Evolutionary conservation across 2,797 vertebrate species (phyloP), one percentile per base, ranked within the genome.

Genomic region (Erpetoichthys calabaricus): DNA sequence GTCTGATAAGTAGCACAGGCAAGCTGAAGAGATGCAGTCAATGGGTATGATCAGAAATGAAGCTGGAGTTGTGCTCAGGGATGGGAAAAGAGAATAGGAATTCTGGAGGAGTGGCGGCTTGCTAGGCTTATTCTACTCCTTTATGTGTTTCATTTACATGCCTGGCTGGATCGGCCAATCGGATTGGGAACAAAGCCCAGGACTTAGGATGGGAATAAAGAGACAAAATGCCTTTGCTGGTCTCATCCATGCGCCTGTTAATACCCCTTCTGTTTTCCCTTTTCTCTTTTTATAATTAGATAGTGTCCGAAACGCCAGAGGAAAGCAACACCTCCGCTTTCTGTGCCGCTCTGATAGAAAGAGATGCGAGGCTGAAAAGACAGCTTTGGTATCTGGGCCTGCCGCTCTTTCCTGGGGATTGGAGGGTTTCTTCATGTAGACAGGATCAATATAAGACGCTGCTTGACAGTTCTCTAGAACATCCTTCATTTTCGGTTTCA

Each of bases 101-200:
- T 76, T 78, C 75, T 79, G 73, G 66, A 75, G 73, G 75, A 81
- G 78, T 84, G 82, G 81, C 80, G 82, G 85, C 80, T 25, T 25
- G 80, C 86, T 79, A 81, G 85, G 86, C 86, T 91, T 91, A 88
- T 91, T 93, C 25, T 25, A 25, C 25, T 25, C 90, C 84, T 87
- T 84, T 89, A 89, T 89, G 86, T 86, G 89, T 89, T 89, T 94
- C 86, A 95, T 96, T 96, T 94, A 90, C 91, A 96, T 95, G 86
- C 89, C 72, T 89, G 90, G 87, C 90, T 87, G 87, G 86, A 87
- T 86, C 88, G 82, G 89, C 88, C 90, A 93, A 90, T 88, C 89
- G 84, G 85, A 88, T 88, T 88, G 84, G 82, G 85, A 86, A 82
- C 82, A 86, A 84, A 86, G 82, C 85, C 83, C 78, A 78, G 76